A percentile compares a stretch with the other conserved stretches of the same genome.
Evolutionary conservation across 2,888 invertebrate species (phyloP).

Genomic region (Rhamnusium bicolor): DNA sequence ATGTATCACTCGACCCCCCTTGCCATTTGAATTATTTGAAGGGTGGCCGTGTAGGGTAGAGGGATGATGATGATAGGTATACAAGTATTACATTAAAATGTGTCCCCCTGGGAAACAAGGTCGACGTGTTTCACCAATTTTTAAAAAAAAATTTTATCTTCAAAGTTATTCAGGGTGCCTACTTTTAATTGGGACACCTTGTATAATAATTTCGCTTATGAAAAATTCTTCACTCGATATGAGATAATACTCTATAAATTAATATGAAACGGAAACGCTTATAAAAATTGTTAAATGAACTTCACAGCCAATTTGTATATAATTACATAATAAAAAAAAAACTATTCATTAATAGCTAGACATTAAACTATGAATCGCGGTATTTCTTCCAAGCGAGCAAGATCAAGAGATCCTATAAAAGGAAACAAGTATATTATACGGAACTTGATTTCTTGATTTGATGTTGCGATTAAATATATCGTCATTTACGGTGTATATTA

Average conservation of each 20-base stretch:
- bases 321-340: conserved; percentile 15
- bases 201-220: too few relatives aligned
- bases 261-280: background rate
- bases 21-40: too few relatives aligned
- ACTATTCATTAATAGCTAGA: conserved; percentile 4
- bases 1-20: too few relatives aligned
- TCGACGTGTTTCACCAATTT: too few relatives aligned
- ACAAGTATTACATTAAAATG: too few relatives aligned
- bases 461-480: conserved; percentile 17
- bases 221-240: background rate
- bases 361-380: background rate
- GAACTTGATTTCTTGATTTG: conserved; percentile 30
- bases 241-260: background rate
- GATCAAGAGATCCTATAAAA: conserved; percentile 1
- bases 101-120: too few relatives aligned
- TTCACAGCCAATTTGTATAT: conserved; percentile 5
- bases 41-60: too few relatives aligned
- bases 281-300: background rate
- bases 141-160: too few relatives aligned
- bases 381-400: background rate
- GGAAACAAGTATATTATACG: conserved; percentile 24
- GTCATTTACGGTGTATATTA: background rate
- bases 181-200: too few relatives aligned
- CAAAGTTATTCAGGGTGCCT: too few relatives aligned
- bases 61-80: too few relatives aligned